phyloP scores from a whole-genome alignment of 2,888 invertebrate genomes.

The Peribatodes rhomboidaria region DNA sequence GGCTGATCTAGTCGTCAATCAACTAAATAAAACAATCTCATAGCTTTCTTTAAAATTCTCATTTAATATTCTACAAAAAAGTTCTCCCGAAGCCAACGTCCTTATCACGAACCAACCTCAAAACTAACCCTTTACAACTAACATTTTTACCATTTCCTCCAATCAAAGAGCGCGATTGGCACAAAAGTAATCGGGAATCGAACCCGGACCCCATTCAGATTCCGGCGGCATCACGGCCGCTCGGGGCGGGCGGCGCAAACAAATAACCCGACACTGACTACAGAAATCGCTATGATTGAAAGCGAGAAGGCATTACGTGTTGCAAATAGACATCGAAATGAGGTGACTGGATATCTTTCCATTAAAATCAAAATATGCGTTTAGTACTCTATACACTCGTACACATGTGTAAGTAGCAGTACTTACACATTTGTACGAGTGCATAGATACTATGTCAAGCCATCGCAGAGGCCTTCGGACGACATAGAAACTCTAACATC shows the following conservation, averaged over 20 bases:
- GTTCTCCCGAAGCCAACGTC: background rate
- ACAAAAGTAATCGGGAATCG: conserved; percentile 49
- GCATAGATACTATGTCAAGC: no score
- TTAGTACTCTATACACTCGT: no score
- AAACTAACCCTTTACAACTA: conserved; percentile 34
- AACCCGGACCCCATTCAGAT: conserved; percentile 65
- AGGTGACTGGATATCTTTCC: background rate
- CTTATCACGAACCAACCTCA: conserved; percentile 11
- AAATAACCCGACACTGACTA: conserved; percentile 71
- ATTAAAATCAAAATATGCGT: background rate
- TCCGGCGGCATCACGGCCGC: conserved; percentile 63
- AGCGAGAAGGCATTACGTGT: conserved; percentile 52
- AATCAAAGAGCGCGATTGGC: conserved; percentile 29
- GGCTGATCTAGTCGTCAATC: no score
- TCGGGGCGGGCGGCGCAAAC: conserved; percentile 74
- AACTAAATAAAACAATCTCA: no score
- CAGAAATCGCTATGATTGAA: conserved; percentile 74
- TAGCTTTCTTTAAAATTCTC: no score
- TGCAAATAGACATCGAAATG: conserved; percentile 32
- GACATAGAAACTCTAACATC: no score
- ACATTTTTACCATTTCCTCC: conserved; percentile 39
- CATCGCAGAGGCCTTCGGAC: no score
- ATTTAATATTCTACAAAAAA: background rate
- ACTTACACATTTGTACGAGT: no score
- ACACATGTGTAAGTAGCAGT: no score